phyloP scores from a whole-genome alignment of 2,113 vertebrate genomes.

The Pristiophorus japonicus region DNA sequence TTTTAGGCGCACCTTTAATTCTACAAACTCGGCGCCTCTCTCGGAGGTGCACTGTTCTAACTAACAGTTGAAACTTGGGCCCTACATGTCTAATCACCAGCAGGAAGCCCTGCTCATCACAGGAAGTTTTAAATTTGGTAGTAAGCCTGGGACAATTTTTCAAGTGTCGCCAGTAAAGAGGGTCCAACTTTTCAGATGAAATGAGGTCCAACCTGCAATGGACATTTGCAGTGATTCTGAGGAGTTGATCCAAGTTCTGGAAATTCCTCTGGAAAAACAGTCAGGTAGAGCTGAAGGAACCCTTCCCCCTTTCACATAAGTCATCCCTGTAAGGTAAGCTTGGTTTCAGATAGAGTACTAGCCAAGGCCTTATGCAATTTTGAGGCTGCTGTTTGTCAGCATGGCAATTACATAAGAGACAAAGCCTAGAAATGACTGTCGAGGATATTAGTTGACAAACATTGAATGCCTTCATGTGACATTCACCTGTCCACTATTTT shows the following conservation, averaged over 20 bases:
- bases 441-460: not conserved
- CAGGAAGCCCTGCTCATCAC: not conserved
- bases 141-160: not conserved
- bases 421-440: not conserved
- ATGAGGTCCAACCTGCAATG: not conserved
- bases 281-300: not conserved
- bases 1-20: too few species aligned
- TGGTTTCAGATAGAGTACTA: not conserved
- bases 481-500: not conserved
- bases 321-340: not conserved
- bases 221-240: not conserved
- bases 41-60: too few species aligned
- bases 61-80: too few species aligned
- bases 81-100: not conserved
- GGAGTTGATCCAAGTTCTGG: not conserved
- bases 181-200: not conserved
- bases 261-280: not conserved
- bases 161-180: not conserved
- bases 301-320: not conserved
- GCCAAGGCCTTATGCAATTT: not conserved
- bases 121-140: not conserved
- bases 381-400: not conserved
- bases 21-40: too few species aligned
- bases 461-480: not conserved
- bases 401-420: not conserved